Conservation (phyloP, 2,113 vertebrate genomes). For the Anolis carolinensis region DNA sequence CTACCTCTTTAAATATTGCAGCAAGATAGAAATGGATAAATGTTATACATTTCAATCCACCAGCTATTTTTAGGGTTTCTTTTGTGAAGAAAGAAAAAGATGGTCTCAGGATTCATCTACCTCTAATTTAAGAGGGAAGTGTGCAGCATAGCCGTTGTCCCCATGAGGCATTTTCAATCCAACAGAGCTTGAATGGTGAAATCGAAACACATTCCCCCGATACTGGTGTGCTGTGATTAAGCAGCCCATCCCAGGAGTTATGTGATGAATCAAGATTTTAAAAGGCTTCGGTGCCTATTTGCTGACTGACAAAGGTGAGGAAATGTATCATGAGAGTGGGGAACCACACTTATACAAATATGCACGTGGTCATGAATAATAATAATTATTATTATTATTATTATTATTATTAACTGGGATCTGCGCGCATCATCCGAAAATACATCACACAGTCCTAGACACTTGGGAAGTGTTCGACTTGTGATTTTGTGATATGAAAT, state of each 20-base stretch:
- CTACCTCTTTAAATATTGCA: conserved; percentile 27
- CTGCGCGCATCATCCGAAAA: too few species aligned
- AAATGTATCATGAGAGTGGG: neutral
- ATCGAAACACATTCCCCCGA: neutral
- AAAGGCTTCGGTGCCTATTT: neutral
- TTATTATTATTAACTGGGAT: too few species aligned
- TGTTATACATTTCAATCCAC: conserved; percentile 46
- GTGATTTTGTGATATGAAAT: too few species aligned
- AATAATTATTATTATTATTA: too few species aligned
- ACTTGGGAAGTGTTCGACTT: too few species aligned
- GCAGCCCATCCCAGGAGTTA: conserved; percentile 13
- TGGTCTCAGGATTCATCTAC: conserved; percentile 30
- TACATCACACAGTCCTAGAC: too few species aligned
- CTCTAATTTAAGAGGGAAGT: conserved; percentile 33
- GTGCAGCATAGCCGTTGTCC: conserved; percentile 35
- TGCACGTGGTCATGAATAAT: neutral
- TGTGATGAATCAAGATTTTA: neutral
- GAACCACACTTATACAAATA: neutral
- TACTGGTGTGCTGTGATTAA: neutral
- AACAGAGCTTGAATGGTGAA: neutral
- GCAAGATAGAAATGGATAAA: conserved; percentile 28
- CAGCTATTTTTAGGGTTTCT: conserved; percentile 52
- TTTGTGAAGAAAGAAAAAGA: conserved; percentile 35
- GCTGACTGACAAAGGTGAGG: neutral
- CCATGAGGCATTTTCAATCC: conserved; percentile 21